Evolutionary conservation across 1,140 invertebrate species (phyloP).

Genomic region (Caerostris extrusa): DNA sequence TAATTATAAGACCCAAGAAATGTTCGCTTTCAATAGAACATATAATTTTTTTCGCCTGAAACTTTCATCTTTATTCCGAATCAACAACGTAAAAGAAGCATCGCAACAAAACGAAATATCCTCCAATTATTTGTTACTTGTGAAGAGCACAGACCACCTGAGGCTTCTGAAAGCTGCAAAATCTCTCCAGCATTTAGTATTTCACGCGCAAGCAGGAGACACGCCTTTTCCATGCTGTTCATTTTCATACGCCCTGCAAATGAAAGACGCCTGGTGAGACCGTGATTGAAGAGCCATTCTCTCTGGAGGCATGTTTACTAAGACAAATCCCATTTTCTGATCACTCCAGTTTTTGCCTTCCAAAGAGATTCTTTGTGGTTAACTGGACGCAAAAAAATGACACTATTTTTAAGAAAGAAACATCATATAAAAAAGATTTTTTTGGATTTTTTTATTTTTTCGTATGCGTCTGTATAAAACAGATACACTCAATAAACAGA

Average conservation of each 20-base stretch:
- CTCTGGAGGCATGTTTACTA: background rate
- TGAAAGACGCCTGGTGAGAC: background rate
- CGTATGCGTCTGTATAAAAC: too few species aligned
- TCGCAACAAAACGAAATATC: background rate
- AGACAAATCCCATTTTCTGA: background rate
- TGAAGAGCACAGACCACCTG: background rate
- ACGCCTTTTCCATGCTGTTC: slow-evolving; percentile 60
- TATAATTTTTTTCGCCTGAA: background rate
- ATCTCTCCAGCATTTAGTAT: background rate
- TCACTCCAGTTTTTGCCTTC: too few species aligned
- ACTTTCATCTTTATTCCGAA: background rate
- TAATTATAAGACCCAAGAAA: too few species aligned
- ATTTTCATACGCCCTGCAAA: slow-evolving; percentile 33
- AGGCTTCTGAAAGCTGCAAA: background rate
- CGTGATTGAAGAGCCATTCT: slow-evolving; percentile 28
- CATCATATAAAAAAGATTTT: too few species aligned
- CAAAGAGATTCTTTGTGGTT: too few species aligned
- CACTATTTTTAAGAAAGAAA: too few species aligned
- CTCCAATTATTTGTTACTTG: slow-evolving; percentile 10
- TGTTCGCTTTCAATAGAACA: background rate
- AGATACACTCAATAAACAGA: too few species aligned
- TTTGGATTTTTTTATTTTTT: too few species aligned
- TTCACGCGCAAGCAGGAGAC: background rate
- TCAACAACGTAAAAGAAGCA: background rate
- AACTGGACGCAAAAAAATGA: too few species aligned